Base-by-base conservation (phyloP, 2,797 vertebrate genomes). In the Poecilia picta region DNA sequence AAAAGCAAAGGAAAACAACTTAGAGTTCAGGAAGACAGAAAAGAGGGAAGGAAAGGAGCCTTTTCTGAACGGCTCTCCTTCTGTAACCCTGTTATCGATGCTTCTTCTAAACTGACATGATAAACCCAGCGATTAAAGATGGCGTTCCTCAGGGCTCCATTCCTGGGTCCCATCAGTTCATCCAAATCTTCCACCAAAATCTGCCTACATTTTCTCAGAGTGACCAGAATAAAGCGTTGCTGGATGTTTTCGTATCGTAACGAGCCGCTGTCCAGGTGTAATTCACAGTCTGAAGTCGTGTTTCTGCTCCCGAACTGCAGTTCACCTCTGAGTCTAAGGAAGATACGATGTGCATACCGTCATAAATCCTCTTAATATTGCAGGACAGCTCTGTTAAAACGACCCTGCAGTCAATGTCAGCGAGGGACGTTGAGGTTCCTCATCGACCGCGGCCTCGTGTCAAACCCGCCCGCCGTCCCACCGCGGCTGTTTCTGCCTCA, bases 401-500 rank as follows among this genome's bases (percentile, higher is more conserved):
- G 77, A 74, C 76, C 1, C 78, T 6, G 51, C 10, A 76, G 51
- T n/a, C 49, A 39, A 0, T 64, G 62, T 76, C 73, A 36, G 75
- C 0, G 8, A 18, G 53, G 73, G 73, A 72, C 74, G 23, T 15
- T 2, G 18, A 71, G 73, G 41, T 51, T 41, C 43, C 36, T 51
- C 77, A n/a, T 5, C 43, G 70, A 79, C 46, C 59, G 41, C 36
- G 80, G 68, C 74, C 81, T 85, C 33, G 0, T 51, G 77, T 83
- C 62, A 57, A 12, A 23, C 53, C 74, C 1, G 36, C 36, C 76
- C 8, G 36, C 28, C 0, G 72, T 83, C 81, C 80, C 82, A 4
- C 85, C 31, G 80, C 25, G 31, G 66, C 80, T 33, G 75, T 57
- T 78, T 47, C 77, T 15, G 59, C 82, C 41, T 80, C 89, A n/a